Evolutionary conservation across 2,888 invertebrate genomes (phyloP), one percentile per base, ranked within the genome.

Genomic region (Microchrysa polita): DNA sequence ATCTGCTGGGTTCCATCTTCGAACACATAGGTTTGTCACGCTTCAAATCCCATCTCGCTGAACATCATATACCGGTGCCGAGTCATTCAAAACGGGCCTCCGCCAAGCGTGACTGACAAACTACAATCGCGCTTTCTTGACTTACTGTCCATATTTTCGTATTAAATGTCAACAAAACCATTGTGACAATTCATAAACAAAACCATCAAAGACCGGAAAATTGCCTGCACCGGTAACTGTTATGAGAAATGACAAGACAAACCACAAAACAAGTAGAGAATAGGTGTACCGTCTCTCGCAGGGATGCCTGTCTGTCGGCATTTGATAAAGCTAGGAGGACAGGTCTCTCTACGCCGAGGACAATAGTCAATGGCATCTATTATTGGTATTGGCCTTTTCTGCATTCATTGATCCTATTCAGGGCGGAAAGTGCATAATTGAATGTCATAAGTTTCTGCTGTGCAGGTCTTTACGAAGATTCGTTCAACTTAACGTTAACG

Each of bases 121-220:
- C 48, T 34, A 61, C 12, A 61, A 40, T 40, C 16, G 5, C 9
- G 5, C 9, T 60, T 60, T 60, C 23, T n/a, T 23, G 9, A 16
- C 27, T 23, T 40, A 61, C 61, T 40, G 61, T 34, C 27, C 61
- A 40, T 34, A 34, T n/a, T 61, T 40, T 34, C 61, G 23, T 40
- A 61, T 61, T 61, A 67, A 53, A 67, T 67, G 67, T 67, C 67
- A 67, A 67, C 67, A 67, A 67, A 52, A 52, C 52, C 27, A 53
- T 67, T 67, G 67, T 67, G 67, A 67, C 67, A 67, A 67, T 42
- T 23, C 42, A 40, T 40, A 20, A 40, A 42, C 63, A 63, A 67
- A 67, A 44, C 67, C 44, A 67, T 48, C 67, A 67, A 67, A 67
- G 67, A 67, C 67, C 67, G 53, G 67, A 67, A 67, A 67, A 67